Percentiles rank a stretch among this genome's conserved stretches.
Evolutionary conservation across 2,113 vertebrate genomes (phyloP).

Genomic region (Sylvietta virens): DNA sequence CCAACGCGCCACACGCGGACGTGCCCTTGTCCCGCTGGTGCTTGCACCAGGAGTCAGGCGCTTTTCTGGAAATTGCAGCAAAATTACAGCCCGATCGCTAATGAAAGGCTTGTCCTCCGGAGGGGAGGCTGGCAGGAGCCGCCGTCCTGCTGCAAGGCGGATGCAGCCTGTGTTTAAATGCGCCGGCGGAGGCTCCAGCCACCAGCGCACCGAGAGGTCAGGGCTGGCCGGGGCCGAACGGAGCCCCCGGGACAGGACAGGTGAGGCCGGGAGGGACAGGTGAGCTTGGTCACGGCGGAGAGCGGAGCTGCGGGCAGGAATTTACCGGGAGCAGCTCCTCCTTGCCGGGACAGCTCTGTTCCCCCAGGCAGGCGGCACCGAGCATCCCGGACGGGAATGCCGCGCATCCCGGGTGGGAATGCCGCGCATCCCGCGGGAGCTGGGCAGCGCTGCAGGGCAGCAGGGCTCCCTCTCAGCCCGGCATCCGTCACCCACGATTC

Average conservation of each 20-base stretch:
- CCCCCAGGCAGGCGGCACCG: background rate
- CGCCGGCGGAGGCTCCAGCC: background rate
- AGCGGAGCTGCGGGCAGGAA: background rate
- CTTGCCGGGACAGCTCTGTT: background rate
- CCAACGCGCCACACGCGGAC: fast-evolving
- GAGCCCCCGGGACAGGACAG: background rate
- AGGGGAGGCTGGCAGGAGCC: background rate
- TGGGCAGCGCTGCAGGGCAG: background rate
- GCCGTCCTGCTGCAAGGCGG: background rate
- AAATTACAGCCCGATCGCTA: background rate
- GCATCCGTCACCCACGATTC: fast-evolving
- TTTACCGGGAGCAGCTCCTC: background rate
- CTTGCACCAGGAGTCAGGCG: background rate
- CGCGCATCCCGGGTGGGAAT: background rate
- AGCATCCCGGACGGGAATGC: background rate
- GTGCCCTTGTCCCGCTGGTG: background rate
- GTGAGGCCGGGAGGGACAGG: background rate
- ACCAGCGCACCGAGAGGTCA: background rate
- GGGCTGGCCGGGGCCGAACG: background rate
- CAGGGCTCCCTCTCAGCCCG: background rate
- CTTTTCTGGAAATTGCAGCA: background rate
- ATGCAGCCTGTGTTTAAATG: background rate
- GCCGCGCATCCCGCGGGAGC: background rate
- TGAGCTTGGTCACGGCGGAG: background rate
- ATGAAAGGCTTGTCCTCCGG: background rate